Base-by-base conservation (phyloP, 2,797 vertebrate genomes). In the Tenualosa thibaudeaui region DNA sequence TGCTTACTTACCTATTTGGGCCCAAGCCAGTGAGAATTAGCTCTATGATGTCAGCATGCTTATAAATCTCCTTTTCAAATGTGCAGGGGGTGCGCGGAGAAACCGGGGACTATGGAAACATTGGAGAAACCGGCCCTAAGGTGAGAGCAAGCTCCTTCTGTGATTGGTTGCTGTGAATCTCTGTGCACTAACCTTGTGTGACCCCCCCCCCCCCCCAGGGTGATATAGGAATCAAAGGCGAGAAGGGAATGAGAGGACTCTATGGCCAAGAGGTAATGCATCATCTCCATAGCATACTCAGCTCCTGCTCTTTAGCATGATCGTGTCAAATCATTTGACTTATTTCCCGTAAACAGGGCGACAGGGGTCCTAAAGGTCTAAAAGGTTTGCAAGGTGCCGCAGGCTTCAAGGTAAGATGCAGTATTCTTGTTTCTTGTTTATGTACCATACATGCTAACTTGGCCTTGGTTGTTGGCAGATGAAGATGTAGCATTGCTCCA, bases 361-460 rank as follows among this genome's bases (percentile, higher is more conserved):
- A 94, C 81, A 92, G 94, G 91, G 96, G 96, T 86, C 89, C 92
- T 9, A 94, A 95, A 89, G 96, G 96, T 6, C 90, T 96, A 68
- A 96, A 94, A 89, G 96, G 96, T 89, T 90, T 97, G 87, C 87
- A 86, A 87, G 96, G 96, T 51, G 94, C 95, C 53, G 86, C 68
- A 0, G 95, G 96, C 53, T 95, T 95, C 88, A 96, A 96, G 95
- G 96, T 97, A 92, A 92, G 89, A 46, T 68, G 40, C 53, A 51
- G 1, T 71, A n/a, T 24, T 7, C 31, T 75, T 75, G 13, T 71
- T 40, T 71, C 3, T 78, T 78, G 71, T 78, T 78, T 78, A 46
- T 78, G 62, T 68, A 26, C 12, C 17, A 43, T 75, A 43, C 31
- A 17, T 78, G 19, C 40, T 78, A 46, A 19, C 40, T 46, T 19